Conservation (phyloP, 2,113 vertebrate genomes). For the Caloenas nicobarica region DNA sequence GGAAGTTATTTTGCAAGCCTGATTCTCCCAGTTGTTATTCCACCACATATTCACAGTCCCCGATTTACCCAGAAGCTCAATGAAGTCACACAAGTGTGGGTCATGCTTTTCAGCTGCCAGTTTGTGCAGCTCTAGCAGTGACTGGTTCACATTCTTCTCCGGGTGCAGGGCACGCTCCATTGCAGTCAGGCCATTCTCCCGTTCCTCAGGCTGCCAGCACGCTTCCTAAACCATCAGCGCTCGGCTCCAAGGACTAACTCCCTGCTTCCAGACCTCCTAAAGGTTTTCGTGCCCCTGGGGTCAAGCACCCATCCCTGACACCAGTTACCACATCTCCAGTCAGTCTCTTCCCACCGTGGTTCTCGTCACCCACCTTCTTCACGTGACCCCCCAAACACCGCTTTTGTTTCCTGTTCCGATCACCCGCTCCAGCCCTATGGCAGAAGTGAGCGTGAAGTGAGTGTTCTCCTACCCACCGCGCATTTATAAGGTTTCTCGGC, state of each 20-base stretch:
- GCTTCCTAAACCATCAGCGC: neutral
- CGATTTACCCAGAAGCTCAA: neutral
- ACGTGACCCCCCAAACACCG: neutral
- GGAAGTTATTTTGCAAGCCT: neutral
- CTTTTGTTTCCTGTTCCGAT: neutral
- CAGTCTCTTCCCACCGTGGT: neutral
- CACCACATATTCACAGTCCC: neutral
- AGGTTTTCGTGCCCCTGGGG: neutral
- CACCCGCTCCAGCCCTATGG: neutral
- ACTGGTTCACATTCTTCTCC: slow-evolving; percentile 91
- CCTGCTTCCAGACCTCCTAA: neutral
- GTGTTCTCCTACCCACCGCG: slow-evolving; percentile 45
- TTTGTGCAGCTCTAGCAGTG: slow-evolving; percentile 92
- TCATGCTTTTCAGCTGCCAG: slow-evolving; percentile 89
- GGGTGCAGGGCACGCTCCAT: slow-evolving; percentile 91
- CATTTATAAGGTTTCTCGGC: slow-evolving; percentile 84
- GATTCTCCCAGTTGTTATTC: neutral
- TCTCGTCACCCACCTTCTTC: neutral
- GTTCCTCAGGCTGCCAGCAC: neutral
- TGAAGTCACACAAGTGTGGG: slow-evolving; percentile 72
- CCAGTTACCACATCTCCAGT: rapidly evolving
- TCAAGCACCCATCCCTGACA: neutral
- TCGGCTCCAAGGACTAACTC: neutral
- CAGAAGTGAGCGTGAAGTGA: slow-evolving; percentile 41
- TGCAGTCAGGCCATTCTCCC: slow-evolving; percentile 85